Evolutionary conservation across 2,113 vertebrate genomes (phyloP).

Genomic region (Xenopus laevis): DNA sequence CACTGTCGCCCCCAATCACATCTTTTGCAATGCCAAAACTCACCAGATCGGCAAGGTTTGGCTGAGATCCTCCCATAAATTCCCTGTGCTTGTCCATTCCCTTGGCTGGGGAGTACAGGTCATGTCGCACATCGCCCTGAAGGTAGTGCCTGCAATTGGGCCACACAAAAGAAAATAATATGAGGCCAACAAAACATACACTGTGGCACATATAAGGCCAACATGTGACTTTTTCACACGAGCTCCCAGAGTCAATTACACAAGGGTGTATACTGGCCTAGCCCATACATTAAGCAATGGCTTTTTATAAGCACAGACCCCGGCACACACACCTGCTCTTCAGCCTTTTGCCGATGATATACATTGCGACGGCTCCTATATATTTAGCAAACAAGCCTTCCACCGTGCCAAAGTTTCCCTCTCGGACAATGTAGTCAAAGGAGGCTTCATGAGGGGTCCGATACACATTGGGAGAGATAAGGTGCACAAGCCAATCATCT

Average conservation of each 20-base stretch:
- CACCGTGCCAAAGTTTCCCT: conserved; percentile 83
- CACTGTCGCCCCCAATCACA: too few relatives aligned
- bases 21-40: conserved; percentile 34
- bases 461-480: conserved; percentile 96
- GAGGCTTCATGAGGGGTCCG: conserved; percentile 82
- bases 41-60: conserved; percentile 94
- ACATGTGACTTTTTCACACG: too few relatives aligned
- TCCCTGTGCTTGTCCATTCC: conserved; percentile 80
- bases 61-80: conserved; percentile 87
- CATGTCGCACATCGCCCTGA: conserved; percentile 82
- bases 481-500: conserved; percentile 93
- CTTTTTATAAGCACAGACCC: too few relatives aligned
- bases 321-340: conserved; percentile 73
- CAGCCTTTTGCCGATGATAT: conserved; percentile 83
- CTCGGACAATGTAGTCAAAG: conserved; percentile 94
- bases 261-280: too few relatives aligned
- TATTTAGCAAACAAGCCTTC: conserved; percentile 94
- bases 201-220: too few relatives aligned
- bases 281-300: too few relatives aligned
- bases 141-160: conserved; percentile 76
- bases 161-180: not conserved
- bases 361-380: conserved; percentile 88
- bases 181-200: too few relatives aligned
- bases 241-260: too few relatives aligned
- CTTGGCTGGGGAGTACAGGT: conserved; percentile 88